Base-by-base conservation (phyloP, 2,113 vertebrate genomes). In the Chelonoidis abingdonii region DNA sequence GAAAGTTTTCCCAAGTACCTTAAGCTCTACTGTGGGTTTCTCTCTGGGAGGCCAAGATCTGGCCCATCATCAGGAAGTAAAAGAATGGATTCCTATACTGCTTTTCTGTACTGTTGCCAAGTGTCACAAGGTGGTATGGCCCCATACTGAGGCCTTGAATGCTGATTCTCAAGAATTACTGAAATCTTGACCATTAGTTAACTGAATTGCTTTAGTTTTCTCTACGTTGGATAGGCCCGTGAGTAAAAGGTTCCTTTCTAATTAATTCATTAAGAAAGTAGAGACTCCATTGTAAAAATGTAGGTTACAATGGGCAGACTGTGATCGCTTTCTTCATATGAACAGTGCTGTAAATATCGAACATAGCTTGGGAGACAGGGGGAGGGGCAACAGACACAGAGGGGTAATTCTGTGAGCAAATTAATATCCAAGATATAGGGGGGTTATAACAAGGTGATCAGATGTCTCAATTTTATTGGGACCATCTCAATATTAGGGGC, bases 21-120 rank as follows among this genome's bases (percentile, higher is more conserved):
- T 17, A 65, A 65, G 31, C 14, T 65, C 3, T 65, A 31, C 8
- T 9, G 31, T 65, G 14, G 14, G 31, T 65, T n/a, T 65, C 35
- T n/a, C 31, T n/a, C n/a, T 17, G 6, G 31, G 62, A 65, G 31
- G 31, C 31, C 62, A 65, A n/a, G 7, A 35, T 31, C 14, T 65
- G 62, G 62, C 31, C 16, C 62, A n/a, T 65, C 62, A 65, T 65
- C 0, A 1, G 80, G 72, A 54, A 21, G 49, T 50, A 81, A 78
- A 27, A 2, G 1, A n/a, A 79, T 27, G 47, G 59, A 91, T 86
- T 25, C 50, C 31, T 65, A 16, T n/a, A 35, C 62, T 65, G 62
- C 31, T 65, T 65, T 89, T 93, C 82, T 69, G 78, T 24, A 72
- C 59, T 83, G 62, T 83, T 78, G 86, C 83, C 87, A 85, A 93